A percentile compares a stretch with the other conserved stretches of the same genome.
phyloP scores from a whole-genome alignment of 2,888 invertebrate genomes.

The Ormyrus pomaceus region DNA sequence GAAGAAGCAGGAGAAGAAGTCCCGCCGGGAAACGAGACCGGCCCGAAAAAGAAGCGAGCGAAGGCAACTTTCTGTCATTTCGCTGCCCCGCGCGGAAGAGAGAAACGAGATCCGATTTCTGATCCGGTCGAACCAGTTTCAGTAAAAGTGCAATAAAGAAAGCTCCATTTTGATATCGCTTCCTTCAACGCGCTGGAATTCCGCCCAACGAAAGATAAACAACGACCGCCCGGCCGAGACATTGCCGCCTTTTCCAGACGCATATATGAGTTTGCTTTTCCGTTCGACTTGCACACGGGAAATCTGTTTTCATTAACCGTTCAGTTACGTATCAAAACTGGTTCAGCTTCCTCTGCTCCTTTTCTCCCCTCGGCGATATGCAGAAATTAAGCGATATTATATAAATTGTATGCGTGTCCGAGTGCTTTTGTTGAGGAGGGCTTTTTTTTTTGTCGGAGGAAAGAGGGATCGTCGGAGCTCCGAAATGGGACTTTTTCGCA shows the following conservation, averaged over 20 bases:
- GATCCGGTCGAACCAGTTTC: slow-evolving; percentile 57
- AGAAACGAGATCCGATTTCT: slow-evolving; percentile 52
- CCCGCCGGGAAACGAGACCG: no score
- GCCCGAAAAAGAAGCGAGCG: no score
- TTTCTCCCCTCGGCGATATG: no score
- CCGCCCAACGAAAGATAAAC: slow-evolving; percentile 35
- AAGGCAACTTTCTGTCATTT: slow-evolving; percentile 50
- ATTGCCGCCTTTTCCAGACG: slow-evolving; percentile 20
- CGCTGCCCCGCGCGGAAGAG: slow-evolving; percentile 35
- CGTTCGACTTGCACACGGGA: background rate
- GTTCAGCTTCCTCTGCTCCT: no score
- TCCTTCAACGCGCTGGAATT: slow-evolving; percentile 35
- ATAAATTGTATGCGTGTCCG: no score
- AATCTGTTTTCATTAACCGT: slow-evolving; percentile 17
- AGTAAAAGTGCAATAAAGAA: slow-evolving; percentile 56
- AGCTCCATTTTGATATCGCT: slow-evolving; percentile 52
- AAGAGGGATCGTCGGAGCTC: no score
- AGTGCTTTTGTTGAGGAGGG: no score
- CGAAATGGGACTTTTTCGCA: no score
- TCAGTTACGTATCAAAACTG: slow-evolving; percentile 1
- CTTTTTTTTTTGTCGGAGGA: no score
- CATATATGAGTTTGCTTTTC: background rate
- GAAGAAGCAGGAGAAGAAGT: no score
- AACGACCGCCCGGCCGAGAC: slow-evolving; percentile 9
- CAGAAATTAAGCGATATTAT: no score